Conservation (phyloP, 2,113 vertebrate genomes). For the Ursus arctos region DNA sequence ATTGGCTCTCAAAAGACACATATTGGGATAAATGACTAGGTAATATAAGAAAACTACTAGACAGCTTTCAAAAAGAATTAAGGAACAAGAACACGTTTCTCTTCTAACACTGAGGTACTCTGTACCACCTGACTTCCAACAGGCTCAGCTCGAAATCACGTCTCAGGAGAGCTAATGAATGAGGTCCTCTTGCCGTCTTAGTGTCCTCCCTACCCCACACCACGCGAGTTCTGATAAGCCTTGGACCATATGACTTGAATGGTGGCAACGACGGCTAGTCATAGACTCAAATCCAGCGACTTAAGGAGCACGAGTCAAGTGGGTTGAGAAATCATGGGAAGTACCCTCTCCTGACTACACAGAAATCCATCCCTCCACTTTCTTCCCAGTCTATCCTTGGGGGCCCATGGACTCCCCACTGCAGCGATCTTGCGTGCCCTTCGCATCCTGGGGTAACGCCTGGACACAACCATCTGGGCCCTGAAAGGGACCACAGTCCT, state of each 20-base stretch:
- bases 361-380: not conserved
- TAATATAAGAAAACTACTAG: not conserved
- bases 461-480: slow-evolving; percentile 85
- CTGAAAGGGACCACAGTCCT: slow-evolving; percentile 79
- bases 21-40: not conserved
- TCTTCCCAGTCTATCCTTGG: slow-evolving; percentile 14
- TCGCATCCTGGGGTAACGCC: slow-evolving; percentile 66
- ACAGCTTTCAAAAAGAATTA: not conserved
- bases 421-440: slow-evolving; percentile 78
- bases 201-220: too few relatives aligned
- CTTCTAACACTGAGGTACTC: not conserved
- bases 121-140: not conserved
- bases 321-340: slow-evolving; percentile 59
- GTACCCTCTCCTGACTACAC: not conserved
- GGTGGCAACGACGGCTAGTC: slow-evolving; percentile 59
- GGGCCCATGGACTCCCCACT: slow-evolving; percentile 57
- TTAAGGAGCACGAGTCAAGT: slow-evolving; percentile 60
- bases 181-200: not conserved
- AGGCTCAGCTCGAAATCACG: not conserved
- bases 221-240: not conserved
- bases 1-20: not conserved
- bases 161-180: slow-evolving; percentile 20
- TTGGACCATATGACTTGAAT: slow-evolving; percentile 55
- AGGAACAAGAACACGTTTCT: not conserved
- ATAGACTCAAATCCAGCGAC: slow-evolving; percentile 75